These are phyloP conservation scores for Cichlasoma orientale DNA, from an alignment of 2,797 vertebrate species.

Conservation along the genomic window DNA sequence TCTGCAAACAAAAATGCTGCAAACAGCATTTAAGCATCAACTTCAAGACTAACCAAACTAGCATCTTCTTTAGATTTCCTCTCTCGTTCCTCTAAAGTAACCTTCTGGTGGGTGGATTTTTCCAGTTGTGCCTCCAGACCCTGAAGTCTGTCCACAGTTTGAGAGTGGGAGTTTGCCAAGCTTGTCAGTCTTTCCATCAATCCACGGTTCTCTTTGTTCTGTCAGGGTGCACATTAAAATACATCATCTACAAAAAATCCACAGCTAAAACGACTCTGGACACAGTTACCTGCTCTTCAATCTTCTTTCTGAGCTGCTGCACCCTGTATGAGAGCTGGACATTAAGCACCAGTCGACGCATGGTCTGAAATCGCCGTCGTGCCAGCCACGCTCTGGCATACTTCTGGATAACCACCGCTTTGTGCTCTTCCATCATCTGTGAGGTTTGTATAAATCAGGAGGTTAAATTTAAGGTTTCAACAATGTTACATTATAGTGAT, in stretches of 20 bases:
- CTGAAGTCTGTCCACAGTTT: slow-evolving; percentile 84
- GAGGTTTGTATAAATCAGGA: not conserved
- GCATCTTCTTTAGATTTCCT: slow-evolving; percentile 81
- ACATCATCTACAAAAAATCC: not conserved
- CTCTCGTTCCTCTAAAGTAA: slow-evolving; percentile 80
- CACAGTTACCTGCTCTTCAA: slow-evolving; percentile 91
- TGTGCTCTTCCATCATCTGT: slow-evolving; percentile 91
- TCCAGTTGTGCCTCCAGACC: slow-evolving; percentile 85
- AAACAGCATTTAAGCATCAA: not conserved
- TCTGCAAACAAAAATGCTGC: not conserved
- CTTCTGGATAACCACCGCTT: slow-evolving; percentile 94
- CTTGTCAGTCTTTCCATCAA: slow-evolving; percentile 89
- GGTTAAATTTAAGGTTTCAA: not conserved
- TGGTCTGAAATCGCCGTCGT: slow-evolving; percentile 91
- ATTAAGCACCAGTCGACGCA: slow-evolving; percentile 92
- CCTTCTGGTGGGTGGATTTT: slow-evolving; percentile 80
- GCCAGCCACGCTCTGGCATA: slow-evolving; percentile 93
- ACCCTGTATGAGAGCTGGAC: slow-evolving; percentile 95
- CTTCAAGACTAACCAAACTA: slow-evolving; percentile 80
- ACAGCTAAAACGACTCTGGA: not conserved
- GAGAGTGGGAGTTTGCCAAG: slow-evolving; percentile 82
- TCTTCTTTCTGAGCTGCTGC: slow-evolving; percentile 90
- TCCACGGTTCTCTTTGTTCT: slow-evolving; percentile 92
- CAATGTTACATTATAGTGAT: not conserved
- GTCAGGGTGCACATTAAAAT: slow-evolving; percentile 8